phyloP scores from a whole-genome alignment of 1,140 invertebrate species.

The Cherax destructor region DNA sequence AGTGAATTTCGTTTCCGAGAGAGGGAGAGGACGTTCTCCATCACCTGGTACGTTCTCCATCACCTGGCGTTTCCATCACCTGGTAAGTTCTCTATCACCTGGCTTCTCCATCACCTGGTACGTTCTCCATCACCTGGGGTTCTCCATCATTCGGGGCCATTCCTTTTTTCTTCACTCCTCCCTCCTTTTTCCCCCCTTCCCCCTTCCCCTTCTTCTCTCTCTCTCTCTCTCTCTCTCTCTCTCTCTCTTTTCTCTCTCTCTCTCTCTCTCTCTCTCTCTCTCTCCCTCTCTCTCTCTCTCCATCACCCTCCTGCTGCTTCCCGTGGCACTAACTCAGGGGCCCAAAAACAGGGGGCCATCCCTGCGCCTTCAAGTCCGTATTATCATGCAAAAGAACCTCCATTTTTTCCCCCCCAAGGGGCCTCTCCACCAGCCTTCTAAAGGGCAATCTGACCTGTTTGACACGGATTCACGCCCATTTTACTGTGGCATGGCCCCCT shows the following conservation, averaged over 20 bases:
- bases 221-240: no score
- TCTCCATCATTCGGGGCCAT: no score
- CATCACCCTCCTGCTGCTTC: constrained; percentile 41
- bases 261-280: neutral
- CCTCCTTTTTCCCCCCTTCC: neutral
- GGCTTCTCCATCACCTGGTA: no score
- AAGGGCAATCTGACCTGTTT: constrained; percentile 14
- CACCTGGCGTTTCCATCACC: neutral
- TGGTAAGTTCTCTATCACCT: neutral
- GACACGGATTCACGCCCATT: neutral
- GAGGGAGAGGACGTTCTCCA: no score
- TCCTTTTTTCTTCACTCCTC: no score
- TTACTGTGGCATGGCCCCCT: neutral
- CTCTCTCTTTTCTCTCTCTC: no score
- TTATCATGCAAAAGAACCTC: constrained; percentile 61
- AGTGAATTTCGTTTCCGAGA: no score
- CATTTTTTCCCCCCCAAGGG: constrained; percentile 56
- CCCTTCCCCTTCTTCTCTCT: neutral
- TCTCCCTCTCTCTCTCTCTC: no score
- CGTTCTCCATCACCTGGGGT: no score
- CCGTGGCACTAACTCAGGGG: constrained; percentile 49
- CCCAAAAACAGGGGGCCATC: constrained; percentile 58
- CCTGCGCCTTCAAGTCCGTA: constrained; percentile 47
- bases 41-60: no score
- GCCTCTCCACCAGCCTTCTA: constrained; percentile 1